Conservation (phyloP, 2,113 vertebrate genomes). For the Ageneiosus marmoratus region DNA sequence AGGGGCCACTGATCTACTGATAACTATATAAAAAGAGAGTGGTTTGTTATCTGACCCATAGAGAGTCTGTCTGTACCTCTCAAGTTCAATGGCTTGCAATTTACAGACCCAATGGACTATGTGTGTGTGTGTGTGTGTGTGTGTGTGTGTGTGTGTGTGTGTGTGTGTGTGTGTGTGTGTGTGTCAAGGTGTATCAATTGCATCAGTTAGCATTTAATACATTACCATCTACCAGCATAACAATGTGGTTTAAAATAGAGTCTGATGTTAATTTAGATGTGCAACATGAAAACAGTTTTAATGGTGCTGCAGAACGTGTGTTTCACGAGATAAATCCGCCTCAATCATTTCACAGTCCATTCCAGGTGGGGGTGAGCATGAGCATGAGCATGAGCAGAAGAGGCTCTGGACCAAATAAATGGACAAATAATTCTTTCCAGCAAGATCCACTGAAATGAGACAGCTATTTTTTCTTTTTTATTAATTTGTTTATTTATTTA, state of each 20-base stretch:
- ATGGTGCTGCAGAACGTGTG: neutral
- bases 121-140: neutral
- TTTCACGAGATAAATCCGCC: slow-evolving; percentile 14
- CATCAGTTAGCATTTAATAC: slow-evolving; percentile 29
- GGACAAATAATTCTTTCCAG: slow-evolving; percentile 24
- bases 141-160: neutral
- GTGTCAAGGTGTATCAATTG: slow-evolving; percentile 27
- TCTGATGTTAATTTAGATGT: slow-evolving; percentile 29
- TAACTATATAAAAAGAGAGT: slow-evolving; percentile 22
- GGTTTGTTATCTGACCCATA: slow-evolving; percentile 13
- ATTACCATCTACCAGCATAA: slow-evolving; percentile 5
- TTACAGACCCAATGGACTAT: slow-evolving; percentile 20
- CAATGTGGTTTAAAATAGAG: slow-evolving; percentile 17
- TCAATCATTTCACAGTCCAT: slow-evolving; percentile 10
- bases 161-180: neutral
- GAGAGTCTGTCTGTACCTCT: neutral
- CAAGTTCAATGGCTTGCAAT: slow-evolving; percentile 35
- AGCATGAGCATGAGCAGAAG: neutral
- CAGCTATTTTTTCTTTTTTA: slow-evolving; percentile 1
- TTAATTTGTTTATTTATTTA: slow-evolving; percentile 7
- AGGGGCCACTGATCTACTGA: slow-evolving; percentile 37
- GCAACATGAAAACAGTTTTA: neutral
- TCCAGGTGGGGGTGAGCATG: neutral
- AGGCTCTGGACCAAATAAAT: neutral
- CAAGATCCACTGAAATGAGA: slow-evolving; percentile 7